Conservation (phyloP, 92 coral and sea anemone species). For the Epizoanthus ramosus region DNA sequence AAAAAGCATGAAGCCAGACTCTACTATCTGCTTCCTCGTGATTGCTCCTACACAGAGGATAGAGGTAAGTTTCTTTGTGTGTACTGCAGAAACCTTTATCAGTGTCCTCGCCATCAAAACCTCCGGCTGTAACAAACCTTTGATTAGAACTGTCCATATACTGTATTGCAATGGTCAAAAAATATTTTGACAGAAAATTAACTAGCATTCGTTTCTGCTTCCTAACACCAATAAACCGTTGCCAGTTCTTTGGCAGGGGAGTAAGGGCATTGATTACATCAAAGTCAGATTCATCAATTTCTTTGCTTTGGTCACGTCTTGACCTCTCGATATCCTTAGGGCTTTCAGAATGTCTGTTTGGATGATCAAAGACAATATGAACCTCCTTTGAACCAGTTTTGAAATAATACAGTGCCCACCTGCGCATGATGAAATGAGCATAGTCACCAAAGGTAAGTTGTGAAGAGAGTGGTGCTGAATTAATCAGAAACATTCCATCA, state of each 20-base stretch:
- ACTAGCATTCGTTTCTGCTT: slow-evolving; percentile 10
- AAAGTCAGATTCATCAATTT: not conserved
- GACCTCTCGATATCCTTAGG: slow-evolving; percentile 6
- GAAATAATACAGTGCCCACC: slow-evolving; percentile 3
- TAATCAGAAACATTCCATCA: slow-evolving; percentile 15
- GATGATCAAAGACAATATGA: slow-evolving; percentile 24
- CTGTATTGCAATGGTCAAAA: not conserved
- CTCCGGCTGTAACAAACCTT: slow-evolving; percentile 10
- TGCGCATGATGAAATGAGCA: slow-evolving; percentile 12
- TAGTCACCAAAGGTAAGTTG: slow-evolving; percentile 6
- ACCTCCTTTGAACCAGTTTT: not conserved
- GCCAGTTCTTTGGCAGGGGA: slow-evolving; percentile 6
- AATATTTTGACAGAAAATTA: not conserved
- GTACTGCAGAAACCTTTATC: not conserved
- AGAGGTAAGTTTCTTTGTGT: not conserved
- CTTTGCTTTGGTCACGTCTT: slow-evolving; percentile 15
- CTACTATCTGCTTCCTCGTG: slow-evolving; percentile 24
- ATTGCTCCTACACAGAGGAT: not conserved
- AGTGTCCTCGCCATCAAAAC: not conserved
- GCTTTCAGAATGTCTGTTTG: not conserved
- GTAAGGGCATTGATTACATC: not conserved
- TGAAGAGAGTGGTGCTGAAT: not conserved
- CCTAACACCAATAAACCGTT: not conserved
- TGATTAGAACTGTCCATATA: not conserved
- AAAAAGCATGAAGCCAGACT: slow-evolving; percentile 15